phyloP scores from a whole-genome alignment of 1,140 invertebrate species.

The Saccostrea glomerata region DNA sequence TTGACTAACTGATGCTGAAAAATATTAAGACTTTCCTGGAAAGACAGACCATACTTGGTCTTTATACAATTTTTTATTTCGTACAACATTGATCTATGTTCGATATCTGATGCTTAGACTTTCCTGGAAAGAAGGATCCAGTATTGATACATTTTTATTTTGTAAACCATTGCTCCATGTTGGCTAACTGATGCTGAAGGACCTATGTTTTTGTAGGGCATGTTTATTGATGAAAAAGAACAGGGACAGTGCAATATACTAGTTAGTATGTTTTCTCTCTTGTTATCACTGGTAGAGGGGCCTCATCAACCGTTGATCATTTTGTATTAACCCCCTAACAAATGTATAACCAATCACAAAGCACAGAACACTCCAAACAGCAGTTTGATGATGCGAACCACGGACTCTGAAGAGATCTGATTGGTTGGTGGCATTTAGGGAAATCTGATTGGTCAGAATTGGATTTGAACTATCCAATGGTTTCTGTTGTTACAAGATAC shows the following conservation, averaged over 20 bases:
- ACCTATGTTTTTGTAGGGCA: constrained; percentile 24
- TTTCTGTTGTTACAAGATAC: neutral
- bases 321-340: constrained; percentile 11
- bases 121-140: too few relatives aligned
- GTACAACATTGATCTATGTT: too few relatives aligned
- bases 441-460: neutral
- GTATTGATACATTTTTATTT: too few relatives aligned
- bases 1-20: too few relatives aligned
- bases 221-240: constrained; percentile 30
- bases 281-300: constrained; percentile 26
- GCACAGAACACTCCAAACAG: neutral
- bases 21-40: too few relatives aligned
- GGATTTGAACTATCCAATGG: neutral
- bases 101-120: too few relatives aligned
- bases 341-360: constrained; percentile 15
- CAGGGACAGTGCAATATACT: constrained; percentile 11
- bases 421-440: neutral
- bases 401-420: neutral
- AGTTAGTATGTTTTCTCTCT: constrained; percentile 30
- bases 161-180: too few relatives aligned
- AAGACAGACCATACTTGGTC: too few relatives aligned
- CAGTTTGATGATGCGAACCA: neutral
- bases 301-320: constrained; percentile 7
- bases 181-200: neutral
- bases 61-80: too few relatives aligned